phyloP scores from a whole-genome alignment of 2,797 vertebrate genomes.

The Acomys russatus region DNA sequence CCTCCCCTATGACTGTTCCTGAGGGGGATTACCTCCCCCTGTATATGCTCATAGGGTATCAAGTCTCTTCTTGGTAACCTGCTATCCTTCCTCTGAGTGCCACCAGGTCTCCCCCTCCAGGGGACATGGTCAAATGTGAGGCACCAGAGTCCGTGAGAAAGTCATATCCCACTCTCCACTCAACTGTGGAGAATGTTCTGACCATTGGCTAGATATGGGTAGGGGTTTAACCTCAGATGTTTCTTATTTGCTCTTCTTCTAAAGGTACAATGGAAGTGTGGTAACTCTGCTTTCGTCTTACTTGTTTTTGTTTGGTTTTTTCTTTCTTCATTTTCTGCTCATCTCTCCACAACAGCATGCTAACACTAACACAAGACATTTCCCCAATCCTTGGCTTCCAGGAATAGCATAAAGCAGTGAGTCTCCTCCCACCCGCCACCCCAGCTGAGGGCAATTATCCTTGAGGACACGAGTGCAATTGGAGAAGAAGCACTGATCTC shows the following conservation, averaged over 20 bases:
- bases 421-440: neutral
- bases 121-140: too few species aligned
- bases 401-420: neutral
- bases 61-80: too few species aligned
- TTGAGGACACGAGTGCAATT: neutral
- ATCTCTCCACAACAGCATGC: neutral
- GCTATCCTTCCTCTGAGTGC: too few species aligned
- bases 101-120: too few species aligned
- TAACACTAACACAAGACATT: neutral
- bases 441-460: neutral
- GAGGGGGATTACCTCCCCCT: too few species aligned
- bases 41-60: too few species aligned
- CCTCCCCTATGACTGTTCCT: too few species aligned
- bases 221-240: too few species aligned
- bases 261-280: neutral
- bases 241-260: neutral
- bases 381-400: neutral
- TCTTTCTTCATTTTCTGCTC: neutral
- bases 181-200: too few species aligned
- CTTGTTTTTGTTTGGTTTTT: neutral
- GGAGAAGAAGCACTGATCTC: neutral
- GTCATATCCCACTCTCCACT: too few species aligned
- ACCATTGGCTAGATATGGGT: too few species aligned
- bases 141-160: too few species aligned
- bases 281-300: neutral